These are phyloP conservation scores for Diloba caeruleocephala DNA, from an alignment of 2,888 invertebrate species.

Conservation along the genomic window DNA sequence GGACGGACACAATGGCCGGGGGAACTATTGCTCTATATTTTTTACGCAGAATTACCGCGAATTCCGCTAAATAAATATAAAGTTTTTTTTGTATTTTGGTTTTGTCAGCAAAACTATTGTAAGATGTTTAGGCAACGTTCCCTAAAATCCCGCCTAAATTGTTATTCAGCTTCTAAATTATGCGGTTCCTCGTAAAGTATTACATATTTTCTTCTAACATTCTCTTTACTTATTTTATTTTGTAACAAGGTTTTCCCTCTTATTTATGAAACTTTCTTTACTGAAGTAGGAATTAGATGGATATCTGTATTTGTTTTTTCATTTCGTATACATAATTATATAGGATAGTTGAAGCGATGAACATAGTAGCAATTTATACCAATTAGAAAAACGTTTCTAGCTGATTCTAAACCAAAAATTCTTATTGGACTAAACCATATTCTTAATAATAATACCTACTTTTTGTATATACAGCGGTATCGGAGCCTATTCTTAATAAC, in stretches of 20 bases:
- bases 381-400: slow-evolving; percentile 31
- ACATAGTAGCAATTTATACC: slow-evolving; percentile 34
- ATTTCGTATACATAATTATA: slow-evolving; percentile 33
- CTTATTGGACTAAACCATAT: slow-evolving; percentile 31
- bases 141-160: slow-evolving; percentile 41
- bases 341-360: slow-evolving; percentile 25
- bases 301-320: slow-evolving; percentile 35
- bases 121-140: slow-evolving; percentile 20
- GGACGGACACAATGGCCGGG: slow-evolving; percentile 49
- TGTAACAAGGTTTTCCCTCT: slow-evolving; percentile 41
- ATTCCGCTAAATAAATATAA: slow-evolving; percentile 69
- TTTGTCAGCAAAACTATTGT: slow-evolving; percentile 57
- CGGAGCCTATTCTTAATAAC: slow-evolving; percentile 66
- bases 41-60: slow-evolving; percentile 68
- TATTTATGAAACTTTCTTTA: slow-evolving; percentile 43
- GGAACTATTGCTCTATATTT: slow-evolving; percentile 69
- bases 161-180: slow-evolving; percentile 46
- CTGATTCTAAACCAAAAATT: slow-evolving; percentile 1
- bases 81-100: slow-evolving; percentile 52
- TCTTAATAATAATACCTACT: slow-evolving; percentile 1
- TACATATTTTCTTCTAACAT: slow-evolving; percentile 36
- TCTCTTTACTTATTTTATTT: slow-evolving; percentile 43
- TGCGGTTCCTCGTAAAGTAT: slow-evolving; percentile 29
- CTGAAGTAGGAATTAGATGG: slow-evolving; percentile 31
- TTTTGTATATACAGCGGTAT: slow-evolving; percentile 42